phyloP scores from a whole-genome alignment of 2,888 invertebrate species.

The Anaspis maculata region DNA sequence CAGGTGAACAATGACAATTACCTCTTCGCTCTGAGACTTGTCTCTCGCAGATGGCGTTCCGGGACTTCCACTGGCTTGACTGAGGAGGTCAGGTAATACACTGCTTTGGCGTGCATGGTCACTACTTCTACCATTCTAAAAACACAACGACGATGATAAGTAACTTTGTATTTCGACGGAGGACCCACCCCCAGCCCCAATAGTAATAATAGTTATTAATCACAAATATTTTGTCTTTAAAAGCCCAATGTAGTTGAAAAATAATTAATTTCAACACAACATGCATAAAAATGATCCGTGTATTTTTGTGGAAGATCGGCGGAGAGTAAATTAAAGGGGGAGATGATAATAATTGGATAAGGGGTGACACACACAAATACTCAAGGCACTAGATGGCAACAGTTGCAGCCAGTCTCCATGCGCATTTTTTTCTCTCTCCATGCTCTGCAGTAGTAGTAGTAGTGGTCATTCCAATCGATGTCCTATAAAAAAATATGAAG shows the following conservation, averaged over 20 bases:
- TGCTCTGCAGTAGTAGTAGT: conserved; percentile 27
- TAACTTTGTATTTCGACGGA: no score
- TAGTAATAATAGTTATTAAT: no score
- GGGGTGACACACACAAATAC: conserved; percentile 15
- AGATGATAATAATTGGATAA: not conserved
- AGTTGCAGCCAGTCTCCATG: conserved; percentile 39
- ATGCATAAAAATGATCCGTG: no score
- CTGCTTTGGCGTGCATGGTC: conserved; percentile 77
- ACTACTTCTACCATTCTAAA: conserved; percentile 43
- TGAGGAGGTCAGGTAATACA: conserved; percentile 90
- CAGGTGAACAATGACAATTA: conserved; percentile 42
- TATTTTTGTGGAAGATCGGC: no score
- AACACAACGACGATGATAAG: not conserved
- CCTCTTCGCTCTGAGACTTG: conserved; percentile 94
- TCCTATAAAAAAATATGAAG: no score
- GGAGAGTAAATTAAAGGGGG: no score
- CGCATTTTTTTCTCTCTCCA: conserved; percentile 27
- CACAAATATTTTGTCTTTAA: no score
- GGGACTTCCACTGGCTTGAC: conserved; percentile 71
- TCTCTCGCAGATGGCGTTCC: conserved; percentile 83
- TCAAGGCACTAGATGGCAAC: conserved; percentile 32
- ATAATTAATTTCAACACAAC: no score
- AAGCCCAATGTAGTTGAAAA: no score
- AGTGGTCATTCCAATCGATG: no score
- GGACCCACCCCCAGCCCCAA: no score